Evolutionary conservation across 1,140 invertebrate genomes (phyloP).

Genomic region (Bombus polaris): DNA sequence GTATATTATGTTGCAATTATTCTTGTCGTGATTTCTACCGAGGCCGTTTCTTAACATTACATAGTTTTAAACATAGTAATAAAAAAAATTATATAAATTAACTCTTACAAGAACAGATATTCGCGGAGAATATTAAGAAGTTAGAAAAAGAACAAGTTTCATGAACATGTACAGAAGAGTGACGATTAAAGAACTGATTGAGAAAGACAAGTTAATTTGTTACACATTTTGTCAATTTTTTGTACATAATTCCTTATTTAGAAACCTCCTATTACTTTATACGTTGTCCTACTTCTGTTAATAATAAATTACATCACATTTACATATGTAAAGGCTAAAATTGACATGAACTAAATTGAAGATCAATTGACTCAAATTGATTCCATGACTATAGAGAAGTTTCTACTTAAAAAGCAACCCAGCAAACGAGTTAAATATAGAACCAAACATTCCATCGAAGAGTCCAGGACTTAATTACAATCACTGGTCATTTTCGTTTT

Average conservation of each 20-base stretch:
- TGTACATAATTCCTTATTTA: background rate
- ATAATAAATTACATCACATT: background rate
- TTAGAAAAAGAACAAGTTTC: too few relatives aligned
- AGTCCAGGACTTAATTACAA: background rate
- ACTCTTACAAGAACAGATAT: background rate
- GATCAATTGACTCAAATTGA: background rate
- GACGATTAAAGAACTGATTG: too few relatives aligned
- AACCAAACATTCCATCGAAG: background rate
- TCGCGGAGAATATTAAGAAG: background rate
- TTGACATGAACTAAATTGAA: background rate
- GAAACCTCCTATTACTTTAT: background rate
- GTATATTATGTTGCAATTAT: slow-evolving; percentile 28
- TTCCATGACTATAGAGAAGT: background rate
- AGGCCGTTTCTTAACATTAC: background rate
- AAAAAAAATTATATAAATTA: slow-evolving; percentile 11
- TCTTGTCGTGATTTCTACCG: background rate
- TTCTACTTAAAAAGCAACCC: background rate
- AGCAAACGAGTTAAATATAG: background rate
- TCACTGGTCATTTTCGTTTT: background rate
- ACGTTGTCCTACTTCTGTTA: background rate
- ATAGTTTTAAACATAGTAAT: background rate
- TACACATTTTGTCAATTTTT: too few relatives aligned
- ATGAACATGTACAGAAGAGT: too few relatives aligned
- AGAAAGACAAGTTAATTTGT: too few relatives aligned
- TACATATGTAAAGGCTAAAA: background rate